Conservation (phyloP, 2,113 vertebrate genomes). For the Vulpes lagopus region DNA sequence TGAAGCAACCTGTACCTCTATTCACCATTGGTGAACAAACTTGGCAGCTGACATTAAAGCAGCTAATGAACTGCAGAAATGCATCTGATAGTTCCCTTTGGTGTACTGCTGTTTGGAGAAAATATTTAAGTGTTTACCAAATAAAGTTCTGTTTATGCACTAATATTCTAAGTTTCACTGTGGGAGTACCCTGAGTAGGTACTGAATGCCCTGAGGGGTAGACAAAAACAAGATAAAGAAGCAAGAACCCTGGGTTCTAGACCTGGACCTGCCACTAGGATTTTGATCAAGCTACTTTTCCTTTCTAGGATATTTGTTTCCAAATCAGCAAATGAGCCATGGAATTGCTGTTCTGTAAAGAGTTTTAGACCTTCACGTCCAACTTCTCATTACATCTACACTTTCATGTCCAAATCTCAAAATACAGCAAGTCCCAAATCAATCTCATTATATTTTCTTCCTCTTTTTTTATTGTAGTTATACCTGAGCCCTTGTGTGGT, state of each 20-base stretch:
- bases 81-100: not conserved
- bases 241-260: not conserved
- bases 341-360: not conserved
- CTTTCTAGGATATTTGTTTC: not conserved
- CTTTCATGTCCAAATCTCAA: not conserved
- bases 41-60: not conserved
- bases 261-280: not conserved
- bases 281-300: not conserved
- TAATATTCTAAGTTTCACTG: not conserved
- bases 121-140: slow-evolving; percentile 27
- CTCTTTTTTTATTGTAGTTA: not conserved
- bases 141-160: not conserved
- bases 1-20: not conserved
- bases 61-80: not conserved
- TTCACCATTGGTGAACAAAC: not conserved
- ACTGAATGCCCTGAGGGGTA: not conserved
- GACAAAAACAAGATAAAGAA: not conserved
- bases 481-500: not conserved
- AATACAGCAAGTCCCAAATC: not conserved
- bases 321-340: not conserved
- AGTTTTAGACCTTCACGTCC: not conserved
- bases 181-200: not conserved
- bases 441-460: not conserved
- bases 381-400: not conserved
- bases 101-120: not conserved